Evolutionary conservation across 2,113 vertebrate species (phyloP).

Genomic region (Phalacrocorax carbo): DNA sequence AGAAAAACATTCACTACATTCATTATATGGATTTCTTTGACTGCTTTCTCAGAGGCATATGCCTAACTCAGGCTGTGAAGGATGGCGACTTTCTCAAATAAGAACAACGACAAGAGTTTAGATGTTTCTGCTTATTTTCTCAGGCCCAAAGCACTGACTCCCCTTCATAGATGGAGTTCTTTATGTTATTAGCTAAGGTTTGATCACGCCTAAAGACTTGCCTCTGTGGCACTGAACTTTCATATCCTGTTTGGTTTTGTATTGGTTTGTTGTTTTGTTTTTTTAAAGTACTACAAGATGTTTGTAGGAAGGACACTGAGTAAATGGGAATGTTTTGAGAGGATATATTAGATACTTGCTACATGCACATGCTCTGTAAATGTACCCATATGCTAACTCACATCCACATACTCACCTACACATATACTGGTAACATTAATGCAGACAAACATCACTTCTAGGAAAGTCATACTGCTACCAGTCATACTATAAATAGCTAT

Average conservation of each 20-base stretch:
- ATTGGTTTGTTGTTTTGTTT: not conserved
- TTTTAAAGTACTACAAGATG: conserved; percentile 73
- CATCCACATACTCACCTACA: conserved; percentile 3
- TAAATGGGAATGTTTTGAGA: conserved; percentile 47
- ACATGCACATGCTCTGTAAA: not conserved
- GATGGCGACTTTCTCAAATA: conserved; percentile 17
- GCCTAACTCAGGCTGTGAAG: not conserved
- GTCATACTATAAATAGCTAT: conserved; percentile 1
- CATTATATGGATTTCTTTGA: conserved; percentile 5
- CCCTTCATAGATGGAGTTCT: conserved; percentile 64
- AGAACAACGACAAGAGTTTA: conserved; percentile 41
- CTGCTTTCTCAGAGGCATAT: conserved; percentile 21
- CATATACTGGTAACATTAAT: conserved; percentile 8
- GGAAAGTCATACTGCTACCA: conserved; percentile 9
- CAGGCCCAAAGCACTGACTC: conserved; percentile 56
- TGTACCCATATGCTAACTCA: not conserved
- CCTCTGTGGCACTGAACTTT: conserved; percentile 68
- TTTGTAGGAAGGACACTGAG: conserved; percentile 61
- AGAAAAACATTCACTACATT: not conserved
- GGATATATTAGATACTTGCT: not conserved
- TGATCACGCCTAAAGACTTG: conserved; percentile 65
- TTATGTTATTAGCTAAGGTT: conserved; percentile 70
- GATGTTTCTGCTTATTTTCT: conserved; percentile 57
- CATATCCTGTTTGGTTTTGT: conserved; percentile 76
- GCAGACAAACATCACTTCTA: conserved; percentile 16